Evolutionary conservation across 1,140 invertebrate species (phyloP).

Genomic region (Tetragonula clypearis): DNA sequence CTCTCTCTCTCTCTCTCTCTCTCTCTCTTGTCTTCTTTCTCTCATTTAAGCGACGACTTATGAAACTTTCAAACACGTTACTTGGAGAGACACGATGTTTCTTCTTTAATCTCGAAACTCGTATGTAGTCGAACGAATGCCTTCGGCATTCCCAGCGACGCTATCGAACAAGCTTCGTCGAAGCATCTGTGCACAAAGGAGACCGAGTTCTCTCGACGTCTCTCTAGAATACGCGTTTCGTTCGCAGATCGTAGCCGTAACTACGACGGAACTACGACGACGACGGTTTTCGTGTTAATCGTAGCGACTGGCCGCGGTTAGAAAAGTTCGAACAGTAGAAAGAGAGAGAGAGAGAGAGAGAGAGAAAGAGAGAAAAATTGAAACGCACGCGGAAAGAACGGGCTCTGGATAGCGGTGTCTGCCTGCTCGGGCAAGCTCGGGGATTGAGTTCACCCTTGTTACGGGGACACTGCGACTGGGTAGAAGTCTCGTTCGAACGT

Average conservation of each 20-base stretch:
- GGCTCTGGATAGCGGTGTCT: constrained; percentile 21
- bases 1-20: too few species aligned
- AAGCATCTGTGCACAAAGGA: not conserved
- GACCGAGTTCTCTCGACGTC: not conserved
- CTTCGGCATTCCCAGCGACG: too few species aligned
- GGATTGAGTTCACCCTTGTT: constrained; percentile 63
- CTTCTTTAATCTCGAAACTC: constrained; percentile 6
- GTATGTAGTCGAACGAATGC: too few species aligned
- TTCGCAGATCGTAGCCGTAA: not conserved
- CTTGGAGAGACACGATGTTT: not conserved
- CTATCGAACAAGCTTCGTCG: not conserved
- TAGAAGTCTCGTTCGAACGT: constrained; percentile 60
- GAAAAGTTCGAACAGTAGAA: constrained; percentile 33
- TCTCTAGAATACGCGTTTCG: not conserved
- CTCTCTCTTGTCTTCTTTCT: too few species aligned
- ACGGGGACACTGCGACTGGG: constrained; percentile 44
- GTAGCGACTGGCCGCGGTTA: constrained; percentile 43
- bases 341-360: too few species aligned
- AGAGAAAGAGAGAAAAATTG: not conserved
- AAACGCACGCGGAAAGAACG: constrained; percentile 23
- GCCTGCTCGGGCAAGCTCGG: constrained; percentile 42
- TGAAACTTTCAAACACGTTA: constrained; percentile 3
- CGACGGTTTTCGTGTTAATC: constrained; percentile 63
- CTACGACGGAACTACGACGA: not conserved
- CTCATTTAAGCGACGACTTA: not conserved